A percentile compares a stretch with the other conserved stretches of the same genome.
Conservation (phyloP, 2,113 vertebrate species). For the Tragelaphus scriptus region DNA sequence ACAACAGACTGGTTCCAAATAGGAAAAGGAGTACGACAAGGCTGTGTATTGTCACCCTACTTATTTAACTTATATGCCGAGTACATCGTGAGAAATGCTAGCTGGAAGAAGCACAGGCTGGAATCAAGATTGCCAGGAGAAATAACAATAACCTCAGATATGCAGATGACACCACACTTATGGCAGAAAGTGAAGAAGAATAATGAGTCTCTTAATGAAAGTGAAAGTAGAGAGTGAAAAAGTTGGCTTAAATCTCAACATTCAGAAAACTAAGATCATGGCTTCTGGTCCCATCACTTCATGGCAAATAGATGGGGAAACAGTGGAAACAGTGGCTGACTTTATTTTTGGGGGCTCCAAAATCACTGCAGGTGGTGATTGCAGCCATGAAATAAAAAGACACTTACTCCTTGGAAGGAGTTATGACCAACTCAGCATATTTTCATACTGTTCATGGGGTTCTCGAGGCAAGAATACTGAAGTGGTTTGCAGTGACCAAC, state of each 20-base stretch:
- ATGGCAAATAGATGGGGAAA: background rate
- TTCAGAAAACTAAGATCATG: background rate
- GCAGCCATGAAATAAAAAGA: background rate
- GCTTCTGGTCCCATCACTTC: background rate
- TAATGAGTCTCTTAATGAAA: background rate
- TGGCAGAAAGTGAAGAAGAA: background rate
- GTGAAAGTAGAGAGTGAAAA: background rate
- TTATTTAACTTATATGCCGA: background rate
- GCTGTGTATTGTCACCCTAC: background rate
- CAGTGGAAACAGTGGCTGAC: background rate
- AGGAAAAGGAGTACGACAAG: background rate
- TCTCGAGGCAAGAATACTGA: too few relatives aligned
- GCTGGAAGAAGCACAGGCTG: background rate
- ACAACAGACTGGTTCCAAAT: background rate
- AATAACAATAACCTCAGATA: background rate
- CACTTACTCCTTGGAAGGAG: background rate
- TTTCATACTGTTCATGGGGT: too few relatives aligned
- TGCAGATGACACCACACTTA: background rate
- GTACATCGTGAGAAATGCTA: background rate
- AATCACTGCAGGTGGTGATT: background rate
- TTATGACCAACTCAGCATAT: background rate
- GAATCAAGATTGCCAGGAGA: background rate
- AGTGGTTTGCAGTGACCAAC: too few relatives aligned
- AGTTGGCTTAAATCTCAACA: background rate
- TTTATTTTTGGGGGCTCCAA: background rate